Evolutionary conservation across 1,140 invertebrate genomes (phyloP).

Genomic region (Eueides isabella): DNA sequence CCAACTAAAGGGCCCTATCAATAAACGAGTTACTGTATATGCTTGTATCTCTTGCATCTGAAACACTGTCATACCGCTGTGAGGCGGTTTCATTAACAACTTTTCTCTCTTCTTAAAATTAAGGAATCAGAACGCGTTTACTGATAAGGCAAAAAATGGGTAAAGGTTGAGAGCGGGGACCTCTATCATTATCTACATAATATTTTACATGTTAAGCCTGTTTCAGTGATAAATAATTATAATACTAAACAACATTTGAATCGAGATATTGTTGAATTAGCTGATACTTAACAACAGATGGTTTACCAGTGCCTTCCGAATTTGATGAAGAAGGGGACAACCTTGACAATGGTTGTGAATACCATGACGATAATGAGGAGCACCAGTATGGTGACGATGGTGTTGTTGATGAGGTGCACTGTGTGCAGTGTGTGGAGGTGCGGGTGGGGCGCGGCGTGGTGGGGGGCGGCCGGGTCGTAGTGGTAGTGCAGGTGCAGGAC

Average conservation of each 20-base stretch:
- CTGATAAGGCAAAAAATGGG: constrained; percentile 4
- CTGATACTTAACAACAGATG: neutral
- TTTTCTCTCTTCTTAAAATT: neutral
- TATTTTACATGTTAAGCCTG: constrained; percentile 33
- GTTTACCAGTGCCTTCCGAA: neutral
- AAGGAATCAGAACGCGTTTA: neutral
- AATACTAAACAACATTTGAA: constrained; percentile 1
- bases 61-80: neutral
- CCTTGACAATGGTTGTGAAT: constrained; percentile 1
- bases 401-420: constrained; percentile 14
- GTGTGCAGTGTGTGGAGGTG: neutral
- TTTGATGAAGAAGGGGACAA: constrained; percentile 5
- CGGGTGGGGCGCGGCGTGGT: neutral
- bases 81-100: neutral
- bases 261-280: neutral
- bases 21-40: neutral
- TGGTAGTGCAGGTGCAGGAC: neutral
- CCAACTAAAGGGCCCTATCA: constrained; percentile 17
- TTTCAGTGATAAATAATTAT: constrained; percentile 45
- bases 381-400: constrained; percentile 2
- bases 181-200: constrained; percentile 13
- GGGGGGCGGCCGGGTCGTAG: neutral
- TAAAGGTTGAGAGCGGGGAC: neutral
- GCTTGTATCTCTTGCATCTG: neutral
- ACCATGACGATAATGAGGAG: neutral